These are phyloP conservation scores for Polylopha cassiicola DNA, from an alignment of 2,888 invertebrate species.

Conservation along the genomic window DNA sequence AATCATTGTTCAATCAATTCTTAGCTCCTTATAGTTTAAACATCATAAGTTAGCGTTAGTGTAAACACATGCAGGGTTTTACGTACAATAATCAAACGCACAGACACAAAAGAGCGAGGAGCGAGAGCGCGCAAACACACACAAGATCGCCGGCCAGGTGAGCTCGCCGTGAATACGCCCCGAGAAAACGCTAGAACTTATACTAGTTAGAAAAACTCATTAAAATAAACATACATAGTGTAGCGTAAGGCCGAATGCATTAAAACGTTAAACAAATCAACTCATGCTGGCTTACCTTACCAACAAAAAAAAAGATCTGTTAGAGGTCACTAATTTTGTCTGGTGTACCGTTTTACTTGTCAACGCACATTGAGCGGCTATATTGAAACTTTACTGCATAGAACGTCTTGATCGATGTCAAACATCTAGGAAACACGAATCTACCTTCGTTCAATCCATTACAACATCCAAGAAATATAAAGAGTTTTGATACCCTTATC, in stretches of 20 bases:
- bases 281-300: slow-evolving; percentile 20
- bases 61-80: slow-evolving; percentile 43
- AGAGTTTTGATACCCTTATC: too few species aligned
- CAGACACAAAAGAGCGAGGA: slow-evolving; percentile 46
- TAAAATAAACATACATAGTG: slow-evolving; percentile 11
- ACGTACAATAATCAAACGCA: slow-evolving; percentile 60
- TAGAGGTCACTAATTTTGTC: slow-evolving; percentile 11
- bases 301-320: slow-evolving; percentile 4
- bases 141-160: slow-evolving; percentile 75
- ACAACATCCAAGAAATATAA: too few species aligned
- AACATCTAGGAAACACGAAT: too few species aligned
- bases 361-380: too few species aligned
- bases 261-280: slow-evolving; percentile 1
- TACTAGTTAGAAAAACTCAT: slow-evolving; percentile 21
- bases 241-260: slow-evolving; percentile 6
- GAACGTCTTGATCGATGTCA: too few species aligned
- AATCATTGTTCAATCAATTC: slow-evolving; percentile 10
- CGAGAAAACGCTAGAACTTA: slow-evolving; percentile 20
- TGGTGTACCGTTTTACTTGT: slow-evolving; percentile 20
- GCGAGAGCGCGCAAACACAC: slow-evolving; percentile 64
- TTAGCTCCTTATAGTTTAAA: slow-evolving; percentile 10
- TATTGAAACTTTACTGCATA: too few species aligned
- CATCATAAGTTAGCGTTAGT: slow-evolving; percentile 31
- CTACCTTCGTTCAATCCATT: too few species aligned
- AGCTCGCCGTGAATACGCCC: slow-evolving; percentile 46